A percentile compares a stretch with the other conserved stretches of the same genome.
phyloP scores from a whole-genome alignment of 2,113 vertebrate genomes.

The Seriola dumerili region DNA sequence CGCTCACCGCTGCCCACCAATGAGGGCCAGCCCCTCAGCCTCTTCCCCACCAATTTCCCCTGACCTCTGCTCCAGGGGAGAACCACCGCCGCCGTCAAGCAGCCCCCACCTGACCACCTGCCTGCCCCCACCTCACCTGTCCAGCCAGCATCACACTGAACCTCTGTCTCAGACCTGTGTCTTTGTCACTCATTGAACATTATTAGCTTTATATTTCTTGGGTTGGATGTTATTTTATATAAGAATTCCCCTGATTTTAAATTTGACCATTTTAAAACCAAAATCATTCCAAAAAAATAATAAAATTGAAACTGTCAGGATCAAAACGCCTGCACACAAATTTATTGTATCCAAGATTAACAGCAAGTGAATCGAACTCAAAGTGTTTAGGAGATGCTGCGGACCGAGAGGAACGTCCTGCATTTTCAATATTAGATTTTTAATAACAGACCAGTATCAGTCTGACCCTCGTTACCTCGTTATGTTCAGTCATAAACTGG shows the following conservation, averaged over 20 bases:
- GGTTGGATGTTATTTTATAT: not conserved
- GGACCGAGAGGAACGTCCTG: not conserved
- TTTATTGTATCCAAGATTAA: not conserved
- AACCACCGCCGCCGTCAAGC: not conserved
- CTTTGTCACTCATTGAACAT: too few relatives aligned
- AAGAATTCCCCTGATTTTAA: not conserved
- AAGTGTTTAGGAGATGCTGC: too few relatives aligned
- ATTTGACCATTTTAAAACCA: not conserved
- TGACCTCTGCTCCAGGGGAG: slow-evolving; percentile 65
- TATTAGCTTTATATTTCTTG: not conserved
- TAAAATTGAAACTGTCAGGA: not conserved
- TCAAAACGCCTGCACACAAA: too few relatives aligned
- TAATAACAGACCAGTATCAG: not conserved
- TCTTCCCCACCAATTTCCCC: slow-evolving; percentile 94
- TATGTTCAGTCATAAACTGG: not conserved
- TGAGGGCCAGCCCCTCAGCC: slow-evolving; percentile 96
- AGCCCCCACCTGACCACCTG: slow-evolving; percentile 3
- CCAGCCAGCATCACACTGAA: not conserved
- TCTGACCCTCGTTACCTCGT: not conserved
- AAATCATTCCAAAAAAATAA: slow-evolving; percentile 22
- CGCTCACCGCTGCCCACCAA: slow-evolving; percentile 96
- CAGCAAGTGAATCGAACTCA: not conserved
- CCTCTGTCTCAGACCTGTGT: slow-evolving; percentile 13
- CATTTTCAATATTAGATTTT: slow-evolving; percentile 14
- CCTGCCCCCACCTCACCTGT: not conserved